Base-by-base conservation (phyloP, 2,888 invertebrate genomes). In the Machimus rusticus region DNA sequence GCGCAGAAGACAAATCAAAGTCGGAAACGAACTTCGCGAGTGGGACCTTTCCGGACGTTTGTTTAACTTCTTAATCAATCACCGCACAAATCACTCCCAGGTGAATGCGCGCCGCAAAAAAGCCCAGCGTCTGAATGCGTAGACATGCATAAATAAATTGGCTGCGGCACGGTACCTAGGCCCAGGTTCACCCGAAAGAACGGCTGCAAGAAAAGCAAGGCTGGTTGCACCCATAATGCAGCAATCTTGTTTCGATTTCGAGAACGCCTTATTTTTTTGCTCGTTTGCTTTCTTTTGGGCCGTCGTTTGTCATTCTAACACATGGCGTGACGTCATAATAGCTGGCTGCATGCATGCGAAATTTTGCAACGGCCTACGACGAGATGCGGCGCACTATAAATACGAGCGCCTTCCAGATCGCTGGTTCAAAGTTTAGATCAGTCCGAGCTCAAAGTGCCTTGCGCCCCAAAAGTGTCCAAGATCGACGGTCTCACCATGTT, bases 41-140 rank as follows among this genome's bases (percentile, higher is more conserved):
- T 76, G 76, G 66, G 23, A 66, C 66, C 51, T 79, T 51, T 79
- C 79, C 79, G 79, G 79, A 79, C 79, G 51, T 79, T 79, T 79
- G 51, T 79, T 79, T 79, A 79, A 79, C 51, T 66, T 82, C 82
- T 82, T 82, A 82, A 82, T 82, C 82, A 82, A 82, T 78, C 82
- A 82, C 66, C 14, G 37, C 82, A 82, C 82, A 82, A 57, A 82
- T 82, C 82, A 82, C 82, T 55, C 82, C 82, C 31, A 19, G 14
- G 57, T 66, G 79, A 79, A 23, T 82, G 82, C 76, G 76, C 2
- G 14, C 43, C 43, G 14, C n/a, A 37, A 37, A 34, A 66, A 34
- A 28, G 4, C 19, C n/a, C 19, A 55, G 8, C 12, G 57, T 57
- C 37, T 81, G 34, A 82, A 57, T 66, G 82, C 57, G 66, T 57